These are phyloP conservation scores for Drosophila bocki DNA, from an alignment of 1,140 invertebrate species.

Conservation along the genomic window DNA sequence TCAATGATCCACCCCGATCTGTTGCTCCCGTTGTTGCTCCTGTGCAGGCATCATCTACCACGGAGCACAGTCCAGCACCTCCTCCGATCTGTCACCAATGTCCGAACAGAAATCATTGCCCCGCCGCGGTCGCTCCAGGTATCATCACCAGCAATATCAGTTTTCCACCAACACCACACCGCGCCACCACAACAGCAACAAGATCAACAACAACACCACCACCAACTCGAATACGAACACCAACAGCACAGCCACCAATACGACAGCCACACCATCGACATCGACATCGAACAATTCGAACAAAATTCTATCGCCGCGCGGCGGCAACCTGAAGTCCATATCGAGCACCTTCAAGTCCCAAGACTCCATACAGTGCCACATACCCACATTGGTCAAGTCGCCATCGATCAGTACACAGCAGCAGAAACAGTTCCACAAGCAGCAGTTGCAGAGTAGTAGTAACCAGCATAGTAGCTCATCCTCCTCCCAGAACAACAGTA, in stretches of 20 bases:
- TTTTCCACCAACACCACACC: conserved; percentile 85
- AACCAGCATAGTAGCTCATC: conserved; percentile 48
- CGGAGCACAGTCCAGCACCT: conserved; percentile 91
- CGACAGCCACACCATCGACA: conserved; percentile 66
- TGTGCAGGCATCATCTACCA: conserved; percentile 90
- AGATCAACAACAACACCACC: conserved; percentile 75
- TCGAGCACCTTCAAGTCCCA: conserved; percentile 85
- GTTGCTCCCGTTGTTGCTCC: conserved; percentile 13
- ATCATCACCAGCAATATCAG: conserved; percentile 86
- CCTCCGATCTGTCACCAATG: conserved; percentile 91
- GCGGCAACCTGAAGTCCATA: conserved; percentile 82
- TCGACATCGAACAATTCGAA: conserved; percentile 52
- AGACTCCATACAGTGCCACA: conserved; percentile 84
- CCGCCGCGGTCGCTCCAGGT: conserved; percentile 89
- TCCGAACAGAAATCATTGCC: conserved; percentile 91
- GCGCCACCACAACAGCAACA: conserved; percentile 84
- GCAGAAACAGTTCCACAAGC: conserved; percentile 78
- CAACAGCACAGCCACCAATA: conserved; percentile 61
- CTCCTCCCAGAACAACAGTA: conserved; percentile 54
- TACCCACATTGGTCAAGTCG: conserved; percentile 84
- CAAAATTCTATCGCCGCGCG: conserved; percentile 83
- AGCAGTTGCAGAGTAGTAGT: conserved; percentile 55
- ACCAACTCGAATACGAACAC: conserved; percentile 61
- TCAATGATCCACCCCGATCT: conserved; percentile 19
- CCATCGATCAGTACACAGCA: conserved; percentile 83